Conservation (phyloP, 2,888 invertebrate genomes). For the Pemphredon lugubris region DNA sequence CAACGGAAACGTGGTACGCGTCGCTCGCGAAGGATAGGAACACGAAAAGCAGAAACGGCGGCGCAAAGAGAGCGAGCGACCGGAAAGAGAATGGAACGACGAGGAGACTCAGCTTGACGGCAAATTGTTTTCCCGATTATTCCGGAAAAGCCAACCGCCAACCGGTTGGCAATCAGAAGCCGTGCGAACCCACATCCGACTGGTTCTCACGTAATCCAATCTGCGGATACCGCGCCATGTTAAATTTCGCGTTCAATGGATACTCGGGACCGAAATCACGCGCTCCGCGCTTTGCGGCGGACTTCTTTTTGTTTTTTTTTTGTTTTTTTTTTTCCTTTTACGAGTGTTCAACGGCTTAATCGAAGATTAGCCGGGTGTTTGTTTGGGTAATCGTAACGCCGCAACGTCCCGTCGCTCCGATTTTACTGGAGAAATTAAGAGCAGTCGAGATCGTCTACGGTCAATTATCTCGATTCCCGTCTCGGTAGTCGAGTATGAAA, state of each 20-base stretch:
- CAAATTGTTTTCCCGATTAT: slow-evolving; percentile 66
- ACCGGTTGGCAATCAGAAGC: slow-evolving; percentile 44
- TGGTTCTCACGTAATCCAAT: slow-evolving; percentile 30
- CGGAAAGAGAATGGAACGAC: neutral
- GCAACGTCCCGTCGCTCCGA: neutral
- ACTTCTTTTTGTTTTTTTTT: too few relatives aligned
- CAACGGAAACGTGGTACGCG: neutral
- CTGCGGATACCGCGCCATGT: slow-evolving; percentile 18
- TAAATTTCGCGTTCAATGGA: slow-evolving; percentile 13
- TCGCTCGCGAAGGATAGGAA: neutral
- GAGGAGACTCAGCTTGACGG: slow-evolving; percentile 30
- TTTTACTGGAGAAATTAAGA: neutral
- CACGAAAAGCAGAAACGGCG: slow-evolving; percentile 24
- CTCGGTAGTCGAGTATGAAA: neutral
- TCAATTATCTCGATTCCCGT: neutral
- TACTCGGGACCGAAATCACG: neutral
- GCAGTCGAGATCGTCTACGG: too few relatives aligned
- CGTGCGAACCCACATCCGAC: slow-evolving; percentile 37
- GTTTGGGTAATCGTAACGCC: neutral
- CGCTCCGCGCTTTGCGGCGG: neutral
- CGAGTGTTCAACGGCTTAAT: neutral
- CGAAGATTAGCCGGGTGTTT: neutral
- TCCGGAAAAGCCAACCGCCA: slow-evolving; percentile 37
- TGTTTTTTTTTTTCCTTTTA: too few relatives aligned
- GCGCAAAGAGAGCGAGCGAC: neutral